Conservation (phyloP, 2,797 vertebrate genomes). For the Arrhamphus sclerolepis region DNA sequence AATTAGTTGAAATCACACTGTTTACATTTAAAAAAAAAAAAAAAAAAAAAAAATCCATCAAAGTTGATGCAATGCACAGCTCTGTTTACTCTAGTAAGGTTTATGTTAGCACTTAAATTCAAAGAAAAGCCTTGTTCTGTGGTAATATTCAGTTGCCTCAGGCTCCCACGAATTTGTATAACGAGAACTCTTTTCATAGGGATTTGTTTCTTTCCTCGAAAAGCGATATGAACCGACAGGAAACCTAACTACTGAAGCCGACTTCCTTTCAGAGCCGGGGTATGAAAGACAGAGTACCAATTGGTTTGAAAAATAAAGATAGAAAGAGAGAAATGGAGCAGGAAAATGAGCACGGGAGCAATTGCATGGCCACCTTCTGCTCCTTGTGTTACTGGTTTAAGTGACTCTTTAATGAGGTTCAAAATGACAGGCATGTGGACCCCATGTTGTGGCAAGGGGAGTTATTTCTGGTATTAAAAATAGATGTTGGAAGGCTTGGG, state of each 20-base stretch:
- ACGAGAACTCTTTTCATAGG: constrained; percentile 20
- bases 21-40: constrained; percentile 14
- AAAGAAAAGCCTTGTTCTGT: constrained; percentile 44
- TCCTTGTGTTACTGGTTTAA: constrained; percentile 75
- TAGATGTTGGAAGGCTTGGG: constrained; percentile 76
- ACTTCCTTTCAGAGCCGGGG: constrained; percentile 22
- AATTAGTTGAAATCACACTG: constrained; percentile 37
- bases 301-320: constrained; percentile 18
- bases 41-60: constrained; percentile 16
- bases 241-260: constrained; percentile 23
- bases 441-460: constrained; percentile 72
- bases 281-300: constrained; percentile 17
- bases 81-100: constrained; percentile 45
- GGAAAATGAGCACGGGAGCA: constrained; percentile 29
- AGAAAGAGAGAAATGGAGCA: constrained; percentile 32
- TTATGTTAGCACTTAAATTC: constrained; percentile 58
- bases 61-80: constrained; percentile 15
- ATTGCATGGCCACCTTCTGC: constrained; percentile 56
- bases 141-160: constrained; percentile 44
- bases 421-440: constrained; percentile 77
- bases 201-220: constrained; percentile 33
- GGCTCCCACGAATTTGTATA: constrained; percentile 43
- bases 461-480: constrained; percentile 81
- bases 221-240: constrained; percentile 25
- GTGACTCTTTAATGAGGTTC: constrained; percentile 81